Conservation (phyloP, 2,888 invertebrate species). For the Caenorhabditis sp. region DNA sequence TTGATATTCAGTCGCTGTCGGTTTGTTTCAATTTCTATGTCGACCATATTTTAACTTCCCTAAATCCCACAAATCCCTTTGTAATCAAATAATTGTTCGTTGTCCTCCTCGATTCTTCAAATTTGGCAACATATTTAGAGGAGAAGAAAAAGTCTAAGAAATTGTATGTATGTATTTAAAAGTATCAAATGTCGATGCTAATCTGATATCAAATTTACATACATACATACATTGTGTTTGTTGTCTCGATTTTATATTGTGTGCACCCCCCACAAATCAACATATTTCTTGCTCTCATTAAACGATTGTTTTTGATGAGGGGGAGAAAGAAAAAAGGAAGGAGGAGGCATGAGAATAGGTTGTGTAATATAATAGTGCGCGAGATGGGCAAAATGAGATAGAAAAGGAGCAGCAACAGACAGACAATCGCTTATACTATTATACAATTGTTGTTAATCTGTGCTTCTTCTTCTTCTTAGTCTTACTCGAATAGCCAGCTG, state of each 20-base stretch:
- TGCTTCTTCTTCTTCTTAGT: neutral
- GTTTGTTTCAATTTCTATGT: too few species aligned
- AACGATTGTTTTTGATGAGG: constrained; percentile 27
- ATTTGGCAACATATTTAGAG: constrained; percentile 13
- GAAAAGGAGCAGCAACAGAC: neutral
- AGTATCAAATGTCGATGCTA: constrained; percentile 35
- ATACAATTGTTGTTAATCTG: constrained; percentile 1
- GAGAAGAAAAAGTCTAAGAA: constrained; percentile 9
- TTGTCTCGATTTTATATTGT: constrained; percentile 32
- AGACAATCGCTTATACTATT: neutral
- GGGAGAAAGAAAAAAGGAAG: too few species aligned
- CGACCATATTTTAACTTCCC: neutral
- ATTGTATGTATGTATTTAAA: neutral
- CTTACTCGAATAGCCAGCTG: neutral
- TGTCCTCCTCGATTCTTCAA: neutral
- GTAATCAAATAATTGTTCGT: neutral
- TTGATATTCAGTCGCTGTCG: too few species aligned
- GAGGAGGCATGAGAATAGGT: constrained; percentile 34
- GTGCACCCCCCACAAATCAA: constrained; percentile 10
- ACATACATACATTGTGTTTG: neutral
- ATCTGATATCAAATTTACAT: constrained; percentile 30
- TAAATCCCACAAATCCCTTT: constrained; percentile 7
- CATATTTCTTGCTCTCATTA: constrained; percentile 25
- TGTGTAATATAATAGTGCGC: constrained; percentile 39
- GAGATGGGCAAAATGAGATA: constrained; percentile 7